These are phyloP conservation scores for Drosophila recens DNA, from an alignment of 2,888 invertebrate genomes.

Conservation along the genomic window DNA sequence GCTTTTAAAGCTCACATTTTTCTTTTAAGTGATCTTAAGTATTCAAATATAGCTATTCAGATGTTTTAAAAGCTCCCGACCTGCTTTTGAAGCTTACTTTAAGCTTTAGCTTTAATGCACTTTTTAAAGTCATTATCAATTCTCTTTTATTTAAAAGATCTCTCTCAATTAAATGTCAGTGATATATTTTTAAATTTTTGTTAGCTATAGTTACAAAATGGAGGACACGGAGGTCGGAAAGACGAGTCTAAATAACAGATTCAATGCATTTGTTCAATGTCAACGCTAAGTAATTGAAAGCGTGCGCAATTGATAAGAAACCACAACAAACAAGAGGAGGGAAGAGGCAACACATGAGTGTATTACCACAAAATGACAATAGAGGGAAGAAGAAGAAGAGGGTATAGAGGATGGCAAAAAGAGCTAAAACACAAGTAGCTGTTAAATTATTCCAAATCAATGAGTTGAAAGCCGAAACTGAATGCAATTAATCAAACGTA, in stretches of 20 bases:
- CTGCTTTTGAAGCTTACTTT: background rate
- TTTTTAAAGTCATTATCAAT: no score
- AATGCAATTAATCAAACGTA: constrained; percentile 76
- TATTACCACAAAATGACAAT: constrained; percentile 52
- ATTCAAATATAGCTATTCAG: background rate
- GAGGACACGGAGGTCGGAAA: background rate
- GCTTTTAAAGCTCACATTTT: background rate
- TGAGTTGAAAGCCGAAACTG: constrained; percentile 67
- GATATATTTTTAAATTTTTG: background rate
- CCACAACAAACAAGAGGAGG: constrained; percentile 36
- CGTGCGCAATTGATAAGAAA: constrained; percentile 45
- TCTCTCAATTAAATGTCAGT: background rate
- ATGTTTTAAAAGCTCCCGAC: constrained; percentile 1
- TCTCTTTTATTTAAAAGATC: background rate
- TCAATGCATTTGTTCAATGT: constrained; percentile 63
- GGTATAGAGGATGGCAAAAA: background rate
- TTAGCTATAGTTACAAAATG: background rate
- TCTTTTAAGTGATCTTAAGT: no score
- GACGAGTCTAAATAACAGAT: background rate
- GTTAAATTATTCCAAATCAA: constrained; percentile 72
- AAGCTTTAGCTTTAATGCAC: no score
- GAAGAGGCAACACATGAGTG: constrained; percentile 36
- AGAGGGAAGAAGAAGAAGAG: background rate
- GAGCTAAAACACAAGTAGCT: constrained; percentile 32
- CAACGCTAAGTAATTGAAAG: constrained; percentile 66